phyloP scores from a whole-genome alignment of 1,140 invertebrate genomes.

The Phthorimaea operculella region DNA sequence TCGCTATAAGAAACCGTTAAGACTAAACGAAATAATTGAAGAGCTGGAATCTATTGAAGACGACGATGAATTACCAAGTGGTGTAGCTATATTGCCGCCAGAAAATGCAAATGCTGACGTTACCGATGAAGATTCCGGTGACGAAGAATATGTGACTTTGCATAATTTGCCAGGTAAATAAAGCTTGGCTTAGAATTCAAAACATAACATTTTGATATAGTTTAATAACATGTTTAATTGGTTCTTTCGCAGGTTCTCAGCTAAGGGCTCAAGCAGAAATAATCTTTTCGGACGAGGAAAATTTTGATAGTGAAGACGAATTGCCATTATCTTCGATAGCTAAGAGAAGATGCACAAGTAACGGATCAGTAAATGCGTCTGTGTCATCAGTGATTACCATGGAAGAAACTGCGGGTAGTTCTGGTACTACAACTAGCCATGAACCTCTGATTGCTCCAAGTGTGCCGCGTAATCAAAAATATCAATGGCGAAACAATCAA shows the following conservation, averaged over 20 bases:
- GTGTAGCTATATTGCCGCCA: background rate
- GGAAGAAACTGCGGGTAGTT: background rate
- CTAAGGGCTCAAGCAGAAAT: background rate
- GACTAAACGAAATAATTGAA: too few species aligned
- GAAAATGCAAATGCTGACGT: conserved; percentile 2
- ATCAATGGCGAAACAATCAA: background rate
- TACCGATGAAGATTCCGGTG: conserved; percentile 2
- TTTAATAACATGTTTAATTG: too few species aligned
- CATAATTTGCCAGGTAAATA: conserved; percentile 1
- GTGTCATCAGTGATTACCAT: background rate
- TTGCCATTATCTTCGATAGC: background rate
- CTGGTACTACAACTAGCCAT: too few species aligned
- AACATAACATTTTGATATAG: too few species aligned
- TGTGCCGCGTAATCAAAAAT: background rate
- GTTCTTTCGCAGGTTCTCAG: background rate
- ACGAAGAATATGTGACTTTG: background rate
- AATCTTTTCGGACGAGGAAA: background rate
- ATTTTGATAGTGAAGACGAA: background rate
- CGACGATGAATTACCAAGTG: too few species aligned
- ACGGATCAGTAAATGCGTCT: background rate
- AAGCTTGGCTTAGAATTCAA: too few species aligned
- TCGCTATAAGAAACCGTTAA: too few species aligned
- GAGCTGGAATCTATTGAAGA: background rate
- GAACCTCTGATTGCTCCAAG: too few species aligned
- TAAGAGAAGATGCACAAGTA: background rate